Evolutionary conservation across 2,888 invertebrate species (phyloP).

Genomic region (Gnatocerus cornutus): DNA sequence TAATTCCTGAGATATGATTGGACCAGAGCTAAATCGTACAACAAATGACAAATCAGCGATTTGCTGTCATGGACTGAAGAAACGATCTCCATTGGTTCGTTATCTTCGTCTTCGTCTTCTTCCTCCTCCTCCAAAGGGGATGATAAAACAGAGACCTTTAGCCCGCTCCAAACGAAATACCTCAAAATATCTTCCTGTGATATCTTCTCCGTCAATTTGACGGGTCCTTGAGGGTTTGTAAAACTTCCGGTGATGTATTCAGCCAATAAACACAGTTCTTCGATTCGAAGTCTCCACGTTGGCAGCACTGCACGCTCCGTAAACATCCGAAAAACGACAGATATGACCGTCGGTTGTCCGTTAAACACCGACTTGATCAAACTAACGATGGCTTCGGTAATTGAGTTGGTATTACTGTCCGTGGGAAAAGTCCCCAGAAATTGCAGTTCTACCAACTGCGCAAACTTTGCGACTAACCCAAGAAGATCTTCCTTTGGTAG

Average conservation of each 20-base stretch:
- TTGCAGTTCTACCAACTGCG: slow-evolving; percentile 53
- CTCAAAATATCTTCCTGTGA: slow-evolving; percentile 58
- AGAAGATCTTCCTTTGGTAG: slow-evolving; percentile 52
- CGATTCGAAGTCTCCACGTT: slow-evolving; percentile 50
- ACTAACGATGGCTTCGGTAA: slow-evolving; percentile 58
- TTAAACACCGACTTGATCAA: slow-evolving; percentile 60
- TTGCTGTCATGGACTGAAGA: slow-evolving; percentile 60
- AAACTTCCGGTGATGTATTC: slow-evolving; percentile 63
- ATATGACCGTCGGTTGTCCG: slow-evolving; percentile 57
- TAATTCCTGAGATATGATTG: slow-evolving; percentile 68
- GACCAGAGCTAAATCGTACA: slow-evolving; percentile 67
- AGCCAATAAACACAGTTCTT: slow-evolving; percentile 57
- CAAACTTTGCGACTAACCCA: slow-evolving; percentile 53
- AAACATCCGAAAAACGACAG: slow-evolving; percentile 58
- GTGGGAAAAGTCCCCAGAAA: slow-evolving; percentile 46
- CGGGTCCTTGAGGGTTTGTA: slow-evolving; percentile 55
- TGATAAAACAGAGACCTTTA: slow-evolving; percentile 59
- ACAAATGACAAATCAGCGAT: slow-evolving; percentile 63
- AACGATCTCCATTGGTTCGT: slow-evolving; percentile 56
- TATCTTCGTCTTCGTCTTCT: slow-evolving; percentile 59
- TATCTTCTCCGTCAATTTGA: slow-evolving; percentile 30
- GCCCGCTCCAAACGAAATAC: slow-evolving; percentile 64
- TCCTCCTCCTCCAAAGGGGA: slow-evolving; percentile 53
- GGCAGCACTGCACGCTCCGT: slow-evolving; percentile 57
- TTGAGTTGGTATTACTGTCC: slow-evolving; percentile 51